Evolutionary conservation across 1,140 invertebrate genomes (phyloP), one percentile per base, ranked within the genome.

Genomic region (Drosophila sturtevanti): DNA sequence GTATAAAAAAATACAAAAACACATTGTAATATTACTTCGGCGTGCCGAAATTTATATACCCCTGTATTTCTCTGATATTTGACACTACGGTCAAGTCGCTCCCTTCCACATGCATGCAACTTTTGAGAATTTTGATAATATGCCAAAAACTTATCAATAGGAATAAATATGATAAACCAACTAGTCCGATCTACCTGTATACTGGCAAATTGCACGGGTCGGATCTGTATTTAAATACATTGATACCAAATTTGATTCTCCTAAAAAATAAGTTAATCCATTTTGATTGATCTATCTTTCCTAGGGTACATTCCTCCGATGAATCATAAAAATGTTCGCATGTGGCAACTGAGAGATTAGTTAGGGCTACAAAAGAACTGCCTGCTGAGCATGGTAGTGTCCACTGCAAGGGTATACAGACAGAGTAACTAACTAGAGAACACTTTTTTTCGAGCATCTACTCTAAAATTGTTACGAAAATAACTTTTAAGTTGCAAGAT

Each of bases 391-490:
- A 48, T 48, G 16, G 41, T 21, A 21, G 18, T 21, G 11, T 16
- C 14, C 14, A 21, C 2, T 18, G 41, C 16, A 48, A 48, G 41
- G 41, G 41, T 48, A 48, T 48, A 48, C 41, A 44, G 7, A 44
- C 41, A 48, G 41, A 21, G 41, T 48, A 9, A 48, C 41, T 48
- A 9, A 48, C 41, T 48, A 48, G 18, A 21, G 18, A 48, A 48
- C 41, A 48, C 16, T 48, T 48, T 48, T 48, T 48, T 48, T 48
- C 41, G 41, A 48, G 41, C 41, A 48, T 21, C 41, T 21, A 48
- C 9, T 18, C 72, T 89, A 89, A 89, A 87, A 48, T 11, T 48
- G 41, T 87, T 87, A 87, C 77, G 52, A 67, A 82, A 82, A 70
- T 63, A 44, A 44, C 16, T 10, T 44, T 79, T 87, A 89, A 82